phyloP scores from a whole-genome alignment of 92 coral and sea anemone species.

The Muricea muricata region DNA sequence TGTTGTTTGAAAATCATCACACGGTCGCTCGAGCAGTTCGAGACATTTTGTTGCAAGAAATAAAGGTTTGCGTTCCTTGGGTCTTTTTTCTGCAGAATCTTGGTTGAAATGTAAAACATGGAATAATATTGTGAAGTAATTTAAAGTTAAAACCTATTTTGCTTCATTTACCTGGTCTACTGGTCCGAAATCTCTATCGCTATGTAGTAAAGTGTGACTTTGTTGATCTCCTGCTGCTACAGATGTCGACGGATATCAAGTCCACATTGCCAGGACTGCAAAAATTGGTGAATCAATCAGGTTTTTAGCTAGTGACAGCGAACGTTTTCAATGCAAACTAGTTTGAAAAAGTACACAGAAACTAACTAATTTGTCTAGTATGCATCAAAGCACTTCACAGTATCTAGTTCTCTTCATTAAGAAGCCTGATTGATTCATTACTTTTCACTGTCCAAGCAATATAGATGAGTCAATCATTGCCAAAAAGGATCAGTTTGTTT shows the following conservation, averaged over 20 bases:
- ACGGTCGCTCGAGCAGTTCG: neutral
- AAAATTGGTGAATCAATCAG: neutral
- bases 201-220: too few relatives aligned
- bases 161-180: too few relatives aligned
- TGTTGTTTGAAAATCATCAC: neutral
- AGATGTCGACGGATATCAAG: too few relatives aligned
- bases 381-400: neutral
- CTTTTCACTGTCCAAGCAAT: too few relatives aligned
- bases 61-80: neutral
- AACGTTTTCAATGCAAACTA: too few relatives aligned
- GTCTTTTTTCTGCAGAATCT: neutral
- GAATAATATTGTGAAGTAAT: too few relatives aligned
- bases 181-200: too few relatives aligned
- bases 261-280: too few relatives aligned
- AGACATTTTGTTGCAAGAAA: neutral
- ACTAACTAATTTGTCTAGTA: neutral
- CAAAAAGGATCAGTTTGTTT: too few relatives aligned
- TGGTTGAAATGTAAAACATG: neutral
- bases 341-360: neutral
- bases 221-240: too few relatives aligned
- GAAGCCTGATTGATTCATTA: neutral
- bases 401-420: neutral
- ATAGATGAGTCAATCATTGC: too few relatives aligned
- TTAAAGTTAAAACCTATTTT: too few relatives aligned
- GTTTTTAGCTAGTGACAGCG: neutral